phyloP scores from a whole-genome alignment of 2,797 vertebrate species.

The Somateria mollissima region DNA sequence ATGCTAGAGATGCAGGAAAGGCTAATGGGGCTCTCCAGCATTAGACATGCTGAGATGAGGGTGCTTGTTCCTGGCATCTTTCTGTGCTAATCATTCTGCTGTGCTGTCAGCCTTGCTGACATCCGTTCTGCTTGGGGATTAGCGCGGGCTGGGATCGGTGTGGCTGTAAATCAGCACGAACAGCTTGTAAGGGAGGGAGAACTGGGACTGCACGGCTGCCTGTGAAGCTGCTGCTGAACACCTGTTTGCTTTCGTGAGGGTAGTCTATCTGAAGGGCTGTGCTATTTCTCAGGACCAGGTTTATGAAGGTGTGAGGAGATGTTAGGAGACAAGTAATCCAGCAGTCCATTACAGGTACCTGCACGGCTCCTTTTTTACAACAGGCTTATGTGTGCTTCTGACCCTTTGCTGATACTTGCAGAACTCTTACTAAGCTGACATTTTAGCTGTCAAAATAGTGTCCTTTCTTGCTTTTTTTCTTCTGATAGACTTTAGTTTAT shows the following conservation, averaged over 20 bases:
- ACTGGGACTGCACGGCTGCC: background rate
- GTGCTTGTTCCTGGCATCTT: slow-evolving; percentile 8
- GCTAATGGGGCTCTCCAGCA: slow-evolving; percentile 9
- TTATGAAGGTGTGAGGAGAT: background rate
- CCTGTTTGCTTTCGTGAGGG: background rate
- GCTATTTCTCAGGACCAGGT: background rate
- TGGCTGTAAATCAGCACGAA: background rate
- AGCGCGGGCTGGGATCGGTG: background rate
- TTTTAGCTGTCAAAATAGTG: background rate
- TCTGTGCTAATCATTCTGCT: background rate
- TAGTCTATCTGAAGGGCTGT: background rate
- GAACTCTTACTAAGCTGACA: background rate
- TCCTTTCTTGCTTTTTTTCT: background rate
- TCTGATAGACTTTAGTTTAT: background rate
- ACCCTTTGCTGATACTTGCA: background rate
- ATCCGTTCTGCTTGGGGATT: background rate
- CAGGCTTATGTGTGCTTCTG: background rate
- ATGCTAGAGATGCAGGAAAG: background rate
- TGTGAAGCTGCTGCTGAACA: background rate
- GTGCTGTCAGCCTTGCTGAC: background rate
- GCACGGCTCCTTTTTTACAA: background rate
- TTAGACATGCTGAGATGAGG: background rate
- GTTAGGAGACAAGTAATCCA: background rate
- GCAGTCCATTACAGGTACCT: background rate
- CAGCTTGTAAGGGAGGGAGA: background rate